Evolutionary conservation across 2,888 invertebrate species (phyloP).

Genomic region (Aelia acuminata): DNA sequence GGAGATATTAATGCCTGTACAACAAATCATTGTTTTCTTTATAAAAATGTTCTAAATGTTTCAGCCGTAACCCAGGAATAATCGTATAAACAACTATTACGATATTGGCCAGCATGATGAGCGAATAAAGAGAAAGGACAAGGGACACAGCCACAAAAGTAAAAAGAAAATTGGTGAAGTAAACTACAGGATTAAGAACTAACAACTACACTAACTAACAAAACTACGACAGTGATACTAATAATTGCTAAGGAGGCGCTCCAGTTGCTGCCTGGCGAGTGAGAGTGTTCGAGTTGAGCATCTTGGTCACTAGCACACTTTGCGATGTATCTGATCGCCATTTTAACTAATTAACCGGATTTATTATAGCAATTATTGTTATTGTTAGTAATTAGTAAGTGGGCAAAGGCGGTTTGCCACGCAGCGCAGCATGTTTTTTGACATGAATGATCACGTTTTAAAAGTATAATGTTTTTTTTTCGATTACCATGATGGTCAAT

Average conservation of each 20-base stretch:
- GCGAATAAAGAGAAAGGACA: background rate
- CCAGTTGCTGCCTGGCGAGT: background rate
- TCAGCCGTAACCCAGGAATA: too few relatives aligned
- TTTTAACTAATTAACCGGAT: background rate
- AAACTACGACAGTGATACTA: background rate
- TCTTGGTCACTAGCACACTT: conserved; percentile 23
- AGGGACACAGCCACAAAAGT: background rate
- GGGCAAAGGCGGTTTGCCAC: background rate
- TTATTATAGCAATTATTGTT: background rate
- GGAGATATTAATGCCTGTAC: too few relatives aligned
- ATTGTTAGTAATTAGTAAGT: background rate
- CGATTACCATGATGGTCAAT: too few relatives aligned
- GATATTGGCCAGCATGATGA: background rate
- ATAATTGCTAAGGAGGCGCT: background rate
- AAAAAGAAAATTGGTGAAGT: background rate
- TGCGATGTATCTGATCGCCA: background rate
- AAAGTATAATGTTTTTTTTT: too few relatives aligned
- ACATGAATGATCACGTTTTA: background rate
- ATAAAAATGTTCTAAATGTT: too few relatives aligned
- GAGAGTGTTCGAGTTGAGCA: background rate
- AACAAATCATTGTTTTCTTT: too few relatives aligned
- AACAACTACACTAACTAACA: background rate
- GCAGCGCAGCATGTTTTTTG: background rate
- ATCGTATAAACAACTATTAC: too few relatives aligned
- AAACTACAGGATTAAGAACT: background rate